Conservation (phyloP, 2,113 vertebrate genomes). For the Grammomys dolichurus region DNA sequence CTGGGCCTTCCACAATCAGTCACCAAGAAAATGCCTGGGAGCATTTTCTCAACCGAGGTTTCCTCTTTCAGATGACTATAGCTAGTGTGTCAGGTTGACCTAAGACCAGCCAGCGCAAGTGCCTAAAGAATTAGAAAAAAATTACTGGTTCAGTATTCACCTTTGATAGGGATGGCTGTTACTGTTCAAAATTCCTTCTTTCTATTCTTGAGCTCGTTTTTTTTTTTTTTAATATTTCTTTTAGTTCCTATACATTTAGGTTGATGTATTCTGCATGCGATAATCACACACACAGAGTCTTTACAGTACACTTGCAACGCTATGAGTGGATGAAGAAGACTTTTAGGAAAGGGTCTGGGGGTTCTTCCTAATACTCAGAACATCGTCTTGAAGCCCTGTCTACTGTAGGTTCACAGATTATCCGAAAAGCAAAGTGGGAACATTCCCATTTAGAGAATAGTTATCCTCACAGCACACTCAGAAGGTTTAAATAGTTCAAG, state of each 20-base stretch:
- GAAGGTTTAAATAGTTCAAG: neutral
- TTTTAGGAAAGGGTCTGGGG: neutral
- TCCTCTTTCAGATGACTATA: neutral
- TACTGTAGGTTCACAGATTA: neutral
- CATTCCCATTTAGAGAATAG: neutral
- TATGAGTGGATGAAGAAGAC: neutral
- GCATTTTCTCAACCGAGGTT: neutral
- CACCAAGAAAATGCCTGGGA: neutral
- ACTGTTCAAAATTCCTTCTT: conserved; percentile 4
- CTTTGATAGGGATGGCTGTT: neutral
- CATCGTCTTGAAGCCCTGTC: neutral
- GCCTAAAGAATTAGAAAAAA: neutral
- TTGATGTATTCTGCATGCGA: neutral
- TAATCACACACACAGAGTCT: neutral
- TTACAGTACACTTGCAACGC: neutral
- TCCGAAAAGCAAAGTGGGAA: neutral
- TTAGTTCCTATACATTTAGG: neutral
- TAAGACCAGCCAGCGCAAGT: neutral
- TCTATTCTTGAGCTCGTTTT: neutral
- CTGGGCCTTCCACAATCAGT: neutral
- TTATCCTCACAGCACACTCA: neutral
- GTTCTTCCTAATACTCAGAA: neutral
- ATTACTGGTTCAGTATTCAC: neutral
- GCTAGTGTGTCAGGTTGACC: neutral
- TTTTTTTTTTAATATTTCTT: neutral